Evolutionary conservation across 2,888 invertebrate species (phyloP), one percentile per base, ranked within the genome.

Genomic region (Hyposoter didymator): DNA sequence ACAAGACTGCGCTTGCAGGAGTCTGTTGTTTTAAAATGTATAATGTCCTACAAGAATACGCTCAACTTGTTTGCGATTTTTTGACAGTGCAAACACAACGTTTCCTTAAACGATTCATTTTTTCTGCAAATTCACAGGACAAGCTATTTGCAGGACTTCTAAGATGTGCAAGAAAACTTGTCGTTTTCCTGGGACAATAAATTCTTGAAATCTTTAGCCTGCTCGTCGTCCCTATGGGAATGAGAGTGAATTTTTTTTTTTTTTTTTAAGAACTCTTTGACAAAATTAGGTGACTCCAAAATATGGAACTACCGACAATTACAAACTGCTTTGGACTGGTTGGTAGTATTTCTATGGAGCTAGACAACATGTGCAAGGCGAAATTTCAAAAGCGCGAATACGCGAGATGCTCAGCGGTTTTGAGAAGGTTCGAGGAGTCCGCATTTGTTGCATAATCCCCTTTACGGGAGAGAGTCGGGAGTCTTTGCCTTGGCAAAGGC

Each of bases 401-500:
- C 73, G 70, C 83, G 80, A 81, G 80, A 86, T 83, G 83, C 83
- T 78, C 83, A 64, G 85, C 74, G 83, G 87, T 88, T 88, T 87
- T 74, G 80, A 75, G 86, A 86, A 84, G 82, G 83, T 84, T 87
- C 88, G 87, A 87, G 89, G 86, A 76, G 87, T 85, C 83, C 75
- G 84, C 88, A 89, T 90, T 87, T 88, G 87, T 87, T 85, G 88
- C 89, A 88, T 89, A 90, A 90, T 90, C 89, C 87, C 88, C 85
- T 88, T 87, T 87, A 86, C 80, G 80, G 82, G 64, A 59, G 64
- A 80, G 59, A 67, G 79, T 22, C 70, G 43, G 69, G 84, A 45
- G 86, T 82, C 85, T 76, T 82, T 79, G 80, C 66, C 81, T 73
- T 79, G 84, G 64, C 74, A 64, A 39, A 39, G 64, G 64, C 52